phyloP scores from a whole-genome alignment of 2,888 invertebrate genomes.

The Ditylenchus weischeri region DNA sequence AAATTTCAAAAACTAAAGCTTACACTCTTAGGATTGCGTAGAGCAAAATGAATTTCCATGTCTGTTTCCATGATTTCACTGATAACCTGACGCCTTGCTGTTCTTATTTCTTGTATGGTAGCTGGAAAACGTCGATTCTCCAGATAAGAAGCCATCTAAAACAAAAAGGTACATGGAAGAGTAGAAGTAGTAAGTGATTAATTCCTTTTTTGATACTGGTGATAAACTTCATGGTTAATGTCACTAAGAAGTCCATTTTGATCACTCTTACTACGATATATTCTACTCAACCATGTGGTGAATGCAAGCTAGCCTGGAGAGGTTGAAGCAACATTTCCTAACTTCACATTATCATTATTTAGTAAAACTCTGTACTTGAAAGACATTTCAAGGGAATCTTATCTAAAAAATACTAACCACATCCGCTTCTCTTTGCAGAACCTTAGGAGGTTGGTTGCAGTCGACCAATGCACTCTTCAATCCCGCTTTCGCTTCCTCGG shows the following conservation, averaged over 20 bases:
- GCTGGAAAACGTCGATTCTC: constrained; percentile 48
- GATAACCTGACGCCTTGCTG: constrained; percentile 40
- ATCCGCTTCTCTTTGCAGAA: constrained; percentile 55
- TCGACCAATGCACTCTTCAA: constrained; percentile 25
- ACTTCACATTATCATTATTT: too few species aligned
- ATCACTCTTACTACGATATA: too few species aligned
- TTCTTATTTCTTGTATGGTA: constrained; percentile 39
- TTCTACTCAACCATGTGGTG: too few species aligned
- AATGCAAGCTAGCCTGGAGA: too few species aligned
- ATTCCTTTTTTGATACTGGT: too few species aligned
- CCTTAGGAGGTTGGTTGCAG: constrained; percentile 41
- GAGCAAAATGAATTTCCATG: constrained; percentile 21
- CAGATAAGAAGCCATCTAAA: constrained; percentile 23
- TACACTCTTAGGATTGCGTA: constrained; percentile 24
- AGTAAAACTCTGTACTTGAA: too few species aligned
- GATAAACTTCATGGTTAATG: neutral
- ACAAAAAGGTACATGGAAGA: neutral
- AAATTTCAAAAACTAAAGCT: neutral
- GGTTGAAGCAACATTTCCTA: too few species aligned
- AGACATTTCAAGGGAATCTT: neutral
- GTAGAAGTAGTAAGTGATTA: neutral
- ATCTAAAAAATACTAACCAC: constrained; percentile 19
- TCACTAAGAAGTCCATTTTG: too few species aligned
- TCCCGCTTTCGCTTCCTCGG: constrained; percentile 35
- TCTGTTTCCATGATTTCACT: constrained; percentile 35